Conservation (phyloP, 2,113 vertebrate genomes). For the Phrynosoma platyrhinos region DNA sequence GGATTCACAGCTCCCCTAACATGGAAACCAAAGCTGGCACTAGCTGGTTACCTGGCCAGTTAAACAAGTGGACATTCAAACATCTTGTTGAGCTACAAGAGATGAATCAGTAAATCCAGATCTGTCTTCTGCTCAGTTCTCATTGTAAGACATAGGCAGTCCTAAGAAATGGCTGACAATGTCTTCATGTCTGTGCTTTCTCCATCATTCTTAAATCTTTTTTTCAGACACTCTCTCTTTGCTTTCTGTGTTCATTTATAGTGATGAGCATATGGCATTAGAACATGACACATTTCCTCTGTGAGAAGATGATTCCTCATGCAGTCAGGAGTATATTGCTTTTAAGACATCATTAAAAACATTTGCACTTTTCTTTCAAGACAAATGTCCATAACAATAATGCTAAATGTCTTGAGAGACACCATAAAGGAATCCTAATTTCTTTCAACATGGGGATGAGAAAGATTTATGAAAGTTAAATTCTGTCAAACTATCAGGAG, state of each 20-base stretch:
- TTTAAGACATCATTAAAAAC: not conserved
- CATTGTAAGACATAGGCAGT: not conserved
- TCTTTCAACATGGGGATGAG: not conserved
- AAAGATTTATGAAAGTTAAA: slow-evolving; percentile 4
- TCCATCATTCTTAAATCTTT: not conserved
- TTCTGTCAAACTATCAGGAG: not conserved
- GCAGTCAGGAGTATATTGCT: not conserved
- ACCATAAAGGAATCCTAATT: not conserved
- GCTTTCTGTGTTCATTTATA: not conserved
- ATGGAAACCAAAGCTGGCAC: not conserved
- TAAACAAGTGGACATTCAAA: not conserved
- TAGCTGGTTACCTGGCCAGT: not conserved
- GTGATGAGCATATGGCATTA: slow-evolving; percentile 10
- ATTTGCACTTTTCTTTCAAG: slow-evolving; percentile 17
- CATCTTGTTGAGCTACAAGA: not conserved
- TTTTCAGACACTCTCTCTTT: not conserved
- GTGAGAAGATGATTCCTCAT: not conserved
- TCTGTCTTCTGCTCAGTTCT: not conserved
- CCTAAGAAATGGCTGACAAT: not conserved
- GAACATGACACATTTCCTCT: slow-evolving; percentile 22
- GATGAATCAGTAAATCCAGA: not conserved
- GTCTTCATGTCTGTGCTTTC: not conserved
- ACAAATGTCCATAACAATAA: slow-evolving; percentile 25
- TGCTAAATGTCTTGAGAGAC: slow-evolving; percentile 10
- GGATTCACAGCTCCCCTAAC: too few relatives aligned